Evolutionary conservation across 2,797 vertebrate species (phyloP).

Genomic region (Parauchenoglanis punctatus): DNA sequence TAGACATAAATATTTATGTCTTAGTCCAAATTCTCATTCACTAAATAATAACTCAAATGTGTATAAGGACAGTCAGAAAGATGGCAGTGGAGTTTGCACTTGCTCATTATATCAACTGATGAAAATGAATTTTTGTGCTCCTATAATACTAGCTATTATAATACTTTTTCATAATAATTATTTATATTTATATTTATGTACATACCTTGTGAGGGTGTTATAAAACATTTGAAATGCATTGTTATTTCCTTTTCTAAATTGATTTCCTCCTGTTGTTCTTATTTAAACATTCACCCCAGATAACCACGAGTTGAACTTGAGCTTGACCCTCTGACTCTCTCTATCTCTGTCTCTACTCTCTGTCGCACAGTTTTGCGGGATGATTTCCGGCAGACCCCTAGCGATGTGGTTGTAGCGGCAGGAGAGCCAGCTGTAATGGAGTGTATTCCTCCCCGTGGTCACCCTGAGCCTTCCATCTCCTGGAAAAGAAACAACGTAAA

Average conservation of each 20-base stretch:
- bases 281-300: neutral
- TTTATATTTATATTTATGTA: neutral
- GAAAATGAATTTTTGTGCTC: neutral
- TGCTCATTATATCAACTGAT: too few species aligned
- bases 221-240: neutral
- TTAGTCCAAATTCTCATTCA: neutral
- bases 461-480: slow-evolving; percentile 91
- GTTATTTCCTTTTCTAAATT: neutral
- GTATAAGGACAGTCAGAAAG: neutral
- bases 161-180: neutral
- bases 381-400: slow-evolving; percentile 92
- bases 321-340: neutral
- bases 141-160: neutral
- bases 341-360: neutral
- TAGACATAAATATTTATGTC: neutral
- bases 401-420: slow-evolving; percentile 87
- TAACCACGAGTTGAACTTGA: neutral
- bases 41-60: neutral
- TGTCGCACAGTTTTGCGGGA: slow-evolving; percentile 85
- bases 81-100: neutral
- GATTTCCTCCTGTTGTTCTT: neutral
- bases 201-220: neutral
- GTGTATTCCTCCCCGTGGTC: slow-evolving; percentile 91
- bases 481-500: slow-evolving; percentile 89
- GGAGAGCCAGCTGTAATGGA: slow-evolving; percentile 95